Conservation (phyloP, 2,888 invertebrate species). For the Agrochola macilenta region DNA sequence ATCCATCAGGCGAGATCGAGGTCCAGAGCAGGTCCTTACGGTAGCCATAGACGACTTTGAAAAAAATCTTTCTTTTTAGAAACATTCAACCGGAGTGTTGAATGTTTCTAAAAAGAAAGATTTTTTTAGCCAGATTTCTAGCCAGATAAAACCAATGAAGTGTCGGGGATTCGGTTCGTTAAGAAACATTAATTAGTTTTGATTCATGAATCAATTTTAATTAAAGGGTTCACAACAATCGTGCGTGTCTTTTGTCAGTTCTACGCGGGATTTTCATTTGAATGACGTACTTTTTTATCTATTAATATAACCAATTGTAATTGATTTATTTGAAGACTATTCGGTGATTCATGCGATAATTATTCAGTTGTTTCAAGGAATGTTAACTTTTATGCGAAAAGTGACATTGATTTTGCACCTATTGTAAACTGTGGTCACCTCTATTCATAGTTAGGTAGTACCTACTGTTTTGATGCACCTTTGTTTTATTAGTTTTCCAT, state of each 20-base stretch:
- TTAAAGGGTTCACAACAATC: conserved; percentile 6
- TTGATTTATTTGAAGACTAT: conserved; percentile 20
- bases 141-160: neutral
- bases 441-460: neutral
- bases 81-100: neutral
- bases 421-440: neutral
- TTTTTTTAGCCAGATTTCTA: too few relatives aligned
- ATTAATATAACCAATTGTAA: neutral
- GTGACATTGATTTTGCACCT: conserved; percentile 6
- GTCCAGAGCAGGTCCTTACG: too few relatives aligned
- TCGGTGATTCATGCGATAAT: conserved; percentile 15
- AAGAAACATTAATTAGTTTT: conserved; percentile 20
- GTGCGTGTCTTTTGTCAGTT: conserved; percentile 24
- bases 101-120: too few relatives aligned
- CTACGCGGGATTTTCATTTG: conserved; percentile 24
- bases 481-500: conserved; percentile 1
- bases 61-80: neutral
- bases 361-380: conserved; percentile 23
- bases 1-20: too few relatives aligned
- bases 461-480: neutral
- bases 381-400: conserved; percentile 6
- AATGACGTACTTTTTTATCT: conserved; percentile 28
- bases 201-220: conserved; percentile 22
- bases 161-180: neutral
- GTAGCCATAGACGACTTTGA: neutral